Evolutionary conservation across 2,797 vertebrate genomes (phyloP), one percentile per base, ranked within the genome.

Genomic region (Chiloscyllium punctatum): DNA sequence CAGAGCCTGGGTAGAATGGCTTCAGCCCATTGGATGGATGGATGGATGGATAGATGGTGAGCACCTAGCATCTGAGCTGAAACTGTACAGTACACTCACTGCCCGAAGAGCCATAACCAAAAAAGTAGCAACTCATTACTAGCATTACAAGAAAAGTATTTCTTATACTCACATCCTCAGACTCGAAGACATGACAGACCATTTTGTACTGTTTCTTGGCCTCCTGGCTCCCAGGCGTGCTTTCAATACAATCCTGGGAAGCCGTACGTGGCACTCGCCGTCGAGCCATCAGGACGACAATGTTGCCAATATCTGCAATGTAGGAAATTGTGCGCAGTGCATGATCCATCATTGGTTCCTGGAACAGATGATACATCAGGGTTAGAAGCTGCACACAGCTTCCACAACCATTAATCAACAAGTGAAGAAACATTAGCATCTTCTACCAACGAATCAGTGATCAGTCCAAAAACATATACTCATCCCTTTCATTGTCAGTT

Each of bases 331-430:
- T 99, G 91, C 99, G 98, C 96, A 99, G 97, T 0, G 99, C 99
- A 0, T 99, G 99, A 97, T 99, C 99, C 99, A 99, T 99, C 99
- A 99, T 99, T 0, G 99, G 98, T 96, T 99, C 99, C 99, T 99
- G 96, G 5, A 88, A 95, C 6, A 69, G 57, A 42, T 6, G 9
- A 11, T 30, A 95, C 30, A 62, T 42, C 57, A 30, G 16, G 51
- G 6, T 68, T 33, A 95, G 42, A 0, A n/a, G 37, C 74, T 84
- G 21, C 2, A 13, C 57, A 95, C 6, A 25, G 33, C 1, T 5
- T 30, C 2, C 25, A 27, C 51, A 48, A 5, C 5, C 42, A 8
- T 88, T 57, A 27, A 88, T 16, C 27, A 88, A 51, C 9, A 3
- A 51, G 23, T 7, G 27, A 30, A 88, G 51, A 88, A 27, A 88